Percentiles rank a stretch among this genome's conserved stretches.
phyloP scores from a whole-genome alignment of 2,113 vertebrate genomes.

The Lates calcarifer region DNA sequence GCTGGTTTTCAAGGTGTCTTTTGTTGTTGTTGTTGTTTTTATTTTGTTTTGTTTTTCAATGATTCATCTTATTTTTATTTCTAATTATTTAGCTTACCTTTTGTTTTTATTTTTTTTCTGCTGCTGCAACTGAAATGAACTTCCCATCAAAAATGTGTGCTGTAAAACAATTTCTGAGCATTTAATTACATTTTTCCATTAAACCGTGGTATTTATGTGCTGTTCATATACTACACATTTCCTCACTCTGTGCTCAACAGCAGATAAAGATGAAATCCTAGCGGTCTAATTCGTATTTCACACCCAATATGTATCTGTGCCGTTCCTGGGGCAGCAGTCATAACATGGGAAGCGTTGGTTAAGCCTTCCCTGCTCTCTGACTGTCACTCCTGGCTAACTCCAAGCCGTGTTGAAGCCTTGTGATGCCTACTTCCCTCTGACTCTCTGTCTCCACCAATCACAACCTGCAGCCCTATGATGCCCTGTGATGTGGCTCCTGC shows the following conservation, averaged over 20 bases:
- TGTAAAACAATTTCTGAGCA: neutral
- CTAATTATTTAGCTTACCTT: neutral
- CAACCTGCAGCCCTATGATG: constrained; percentile 69
- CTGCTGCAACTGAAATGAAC: neutral
- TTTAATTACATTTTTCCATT: constrained; percentile 20
- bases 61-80: neutral
- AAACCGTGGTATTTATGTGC: constrained; percentile 12
- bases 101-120: constrained; percentile 1
- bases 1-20: constrained; percentile 26
- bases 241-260: constrained; percentile 35
- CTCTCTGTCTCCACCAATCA: constrained; percentile 79
- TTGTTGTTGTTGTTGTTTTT: too few species aligned
- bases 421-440: constrained; percentile 76
- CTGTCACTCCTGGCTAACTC: constrained; percentile 75
- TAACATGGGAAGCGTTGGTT: constrained; percentile 73
- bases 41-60: neutral
- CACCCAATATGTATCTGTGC: constrained; percentile 70
- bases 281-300: constrained; percentile 75
- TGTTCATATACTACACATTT: constrained; percentile 22
- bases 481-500: constrained; percentile 78
- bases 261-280: constrained; percentile 74
- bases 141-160: neutral
- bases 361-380: constrained; percentile 66
- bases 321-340: constrained; percentile 67
- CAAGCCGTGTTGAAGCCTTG: constrained; percentile 65